Conservation (phyloP, 2,797 vertebrate species). For the Myotis vivesi region DNA sequence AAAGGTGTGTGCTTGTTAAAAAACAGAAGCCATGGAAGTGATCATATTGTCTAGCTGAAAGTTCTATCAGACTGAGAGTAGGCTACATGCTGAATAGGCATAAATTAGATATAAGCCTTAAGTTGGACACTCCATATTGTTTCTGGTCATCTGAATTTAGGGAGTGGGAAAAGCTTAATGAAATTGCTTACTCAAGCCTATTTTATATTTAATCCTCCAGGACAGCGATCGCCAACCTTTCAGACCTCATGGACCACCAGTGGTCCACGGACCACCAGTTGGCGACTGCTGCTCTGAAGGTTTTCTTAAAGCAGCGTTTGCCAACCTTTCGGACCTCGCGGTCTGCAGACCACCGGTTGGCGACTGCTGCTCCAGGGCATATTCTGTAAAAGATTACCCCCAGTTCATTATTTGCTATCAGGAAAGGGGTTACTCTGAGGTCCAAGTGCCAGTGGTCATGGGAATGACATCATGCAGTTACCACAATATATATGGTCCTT, state of each 20-base stretch:
- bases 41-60: neutral
- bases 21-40: neutral
- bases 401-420: neutral
- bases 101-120: neutral
- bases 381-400: neutral
- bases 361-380: neutral
- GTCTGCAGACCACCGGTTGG: too few relatives aligned
- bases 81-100: neutral
- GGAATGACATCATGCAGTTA: neutral
- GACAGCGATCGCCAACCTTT: too few relatives aligned
- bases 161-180: neutral
- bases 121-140: neutral
- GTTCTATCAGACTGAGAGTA: neutral
- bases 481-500: neutral
- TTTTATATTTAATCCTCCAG: slow-evolving; percentile 12
- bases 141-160: neutral
- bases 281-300: too few relatives aligned
- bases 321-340: too few relatives aligned
- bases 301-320: too few relatives aligned
- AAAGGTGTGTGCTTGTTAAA: neutral
- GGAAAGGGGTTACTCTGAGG: neutral
- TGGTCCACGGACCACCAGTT: too few relatives aligned
- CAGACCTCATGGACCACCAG: too few relatives aligned
- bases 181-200: neutral
- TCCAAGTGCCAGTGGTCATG: neutral